Evolutionary conservation across 92 coral and sea anemone species (phyloP), one percentile per base, ranked within the genome.

Genomic region (Zoanthus sansibaricus): DNA sequence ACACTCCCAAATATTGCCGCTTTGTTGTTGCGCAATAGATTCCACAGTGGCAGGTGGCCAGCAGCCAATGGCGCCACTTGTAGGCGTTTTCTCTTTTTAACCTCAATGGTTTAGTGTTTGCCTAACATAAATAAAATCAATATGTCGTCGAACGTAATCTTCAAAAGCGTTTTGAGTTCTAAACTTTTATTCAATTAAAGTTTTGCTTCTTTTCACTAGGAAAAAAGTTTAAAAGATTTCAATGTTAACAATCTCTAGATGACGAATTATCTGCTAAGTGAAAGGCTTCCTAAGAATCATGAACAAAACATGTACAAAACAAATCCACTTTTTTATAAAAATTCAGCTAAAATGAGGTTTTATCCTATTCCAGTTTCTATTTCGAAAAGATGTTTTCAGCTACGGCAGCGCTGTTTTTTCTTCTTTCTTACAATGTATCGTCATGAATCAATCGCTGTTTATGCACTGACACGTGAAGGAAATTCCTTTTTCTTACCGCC

Each of bases 1-100:
- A n/a, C n/a, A 8, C n/a, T 21, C 15, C n/a, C 37, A 47, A 75
- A 52, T 49, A 10, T 76, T 20, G 80, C n/a, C 61, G 15, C 46
- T 69, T 69, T 69, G 74, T 69, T 69, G 3, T 69, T 69, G 82
- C 44, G 20, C 59, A 20, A 45, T 11, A 52, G n/a, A 66, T 55
- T 11, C 21, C 47, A 80, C 15, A 21, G 46, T 44, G 25, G 62
- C 85, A 80, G 85, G 85, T 80, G 85, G 85, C 18, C 58, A 20
- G 44, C 14, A 46, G 85, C 75, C 47, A 54, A 58, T 64, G 10
- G 37, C 15, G 58, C 74, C 55, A 18, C 10, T 52, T 45, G 17
- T 21, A 66, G 49, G 73, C 85, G 61, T 80, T 37, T 71, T 56
- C 42, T 32, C 42, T 16, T 66, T 11, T 64, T 33, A 67, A 46